Evolutionary conservation across 2,113 vertebrate genomes (phyloP).

Genomic region (Scopus umbretta): DNA sequence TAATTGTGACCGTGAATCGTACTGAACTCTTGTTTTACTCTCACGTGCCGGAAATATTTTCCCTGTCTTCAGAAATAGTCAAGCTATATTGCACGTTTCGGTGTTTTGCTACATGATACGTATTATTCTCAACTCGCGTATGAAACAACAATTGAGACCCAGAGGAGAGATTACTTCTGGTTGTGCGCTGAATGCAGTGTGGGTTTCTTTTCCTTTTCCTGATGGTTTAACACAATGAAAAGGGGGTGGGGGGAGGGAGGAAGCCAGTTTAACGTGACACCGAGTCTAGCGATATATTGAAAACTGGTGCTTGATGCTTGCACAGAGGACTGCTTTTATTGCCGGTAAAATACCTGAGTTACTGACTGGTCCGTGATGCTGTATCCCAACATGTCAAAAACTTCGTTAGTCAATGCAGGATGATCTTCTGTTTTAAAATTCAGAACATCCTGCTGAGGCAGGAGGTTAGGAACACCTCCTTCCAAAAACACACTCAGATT

Average conservation of each 20-base stretch:
- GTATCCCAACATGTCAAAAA: background rate
- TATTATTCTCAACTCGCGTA: background rate
- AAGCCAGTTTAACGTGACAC: background rate
- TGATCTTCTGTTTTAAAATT: background rate
- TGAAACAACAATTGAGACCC: background rate
- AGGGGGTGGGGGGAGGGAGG: background rate
- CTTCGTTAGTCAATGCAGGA: background rate
- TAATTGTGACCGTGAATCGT: background rate
- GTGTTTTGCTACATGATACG: background rate
- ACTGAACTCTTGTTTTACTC: background rate
- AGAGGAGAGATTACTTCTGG: background rate
- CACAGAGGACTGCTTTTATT: background rate
- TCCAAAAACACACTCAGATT: background rate
- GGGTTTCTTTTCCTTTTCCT: background rate
- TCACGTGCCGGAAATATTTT: background rate
- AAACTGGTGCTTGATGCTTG: background rate
- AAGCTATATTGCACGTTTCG: background rate
- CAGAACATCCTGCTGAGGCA: background rate
- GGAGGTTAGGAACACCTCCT: background rate
- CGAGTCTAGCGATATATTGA: background rate
- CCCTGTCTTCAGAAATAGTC: background rate
- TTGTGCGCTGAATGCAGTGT: background rate
- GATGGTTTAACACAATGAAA: background rate
- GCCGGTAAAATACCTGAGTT: background rate
- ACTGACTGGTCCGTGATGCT: background rate